A percentile compares a stretch with the other conserved stretches of the same genome.
Evolutionary conservation across 2,888 invertebrate genomes (phyloP).

Genomic region (Chalcosyrphus nemorum): DNA sequence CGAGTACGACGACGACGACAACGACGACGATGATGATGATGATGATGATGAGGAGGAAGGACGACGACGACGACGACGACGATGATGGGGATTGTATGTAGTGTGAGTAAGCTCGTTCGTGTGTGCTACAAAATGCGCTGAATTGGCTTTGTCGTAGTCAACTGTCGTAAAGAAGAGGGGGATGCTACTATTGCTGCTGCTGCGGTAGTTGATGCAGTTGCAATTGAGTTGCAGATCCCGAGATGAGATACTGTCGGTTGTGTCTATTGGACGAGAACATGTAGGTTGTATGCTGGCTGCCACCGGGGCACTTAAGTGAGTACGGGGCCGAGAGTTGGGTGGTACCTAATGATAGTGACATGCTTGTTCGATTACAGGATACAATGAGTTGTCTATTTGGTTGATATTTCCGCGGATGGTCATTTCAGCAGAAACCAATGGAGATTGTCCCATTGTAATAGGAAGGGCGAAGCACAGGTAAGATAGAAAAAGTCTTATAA

Average conservation of each 20-base stretch:
- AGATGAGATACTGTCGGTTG: constrained; percentile 70
- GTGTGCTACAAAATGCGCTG: constrained; percentile 68
- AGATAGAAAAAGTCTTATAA: too few species aligned
- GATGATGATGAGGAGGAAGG: neutral
- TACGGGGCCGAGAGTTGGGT: too few species aligned
- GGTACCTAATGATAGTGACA: constrained; percentile 26
- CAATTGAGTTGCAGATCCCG: constrained; percentile 71
- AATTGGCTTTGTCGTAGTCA: constrained; percentile 57
- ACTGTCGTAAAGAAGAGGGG: constrained; percentile 23
- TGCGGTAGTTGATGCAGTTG: constrained; percentile 71
- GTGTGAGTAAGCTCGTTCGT: constrained; percentile 41
- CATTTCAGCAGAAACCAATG: constrained; percentile 27
- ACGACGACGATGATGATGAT: neutral
- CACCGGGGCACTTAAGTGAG: constrained; percentile 46
- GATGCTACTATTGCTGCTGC: constrained; percentile 33
- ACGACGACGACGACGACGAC: neutral
- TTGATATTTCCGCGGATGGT: constrained; percentile 58
- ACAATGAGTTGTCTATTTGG: constrained; percentile 53
- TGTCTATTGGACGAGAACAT: constrained; percentile 26
- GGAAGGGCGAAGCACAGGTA: too few species aligned
- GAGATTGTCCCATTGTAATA: too few species aligned
- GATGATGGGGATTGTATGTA: neutral
- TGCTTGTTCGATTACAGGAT: constrained; percentile 53
- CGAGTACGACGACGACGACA: constrained; percentile 42
- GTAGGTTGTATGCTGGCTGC: constrained; percentile 44